Evolutionary conservation across 1,140 invertebrate species (phyloP).

Genomic region (Triops longicaudatus): DNA sequence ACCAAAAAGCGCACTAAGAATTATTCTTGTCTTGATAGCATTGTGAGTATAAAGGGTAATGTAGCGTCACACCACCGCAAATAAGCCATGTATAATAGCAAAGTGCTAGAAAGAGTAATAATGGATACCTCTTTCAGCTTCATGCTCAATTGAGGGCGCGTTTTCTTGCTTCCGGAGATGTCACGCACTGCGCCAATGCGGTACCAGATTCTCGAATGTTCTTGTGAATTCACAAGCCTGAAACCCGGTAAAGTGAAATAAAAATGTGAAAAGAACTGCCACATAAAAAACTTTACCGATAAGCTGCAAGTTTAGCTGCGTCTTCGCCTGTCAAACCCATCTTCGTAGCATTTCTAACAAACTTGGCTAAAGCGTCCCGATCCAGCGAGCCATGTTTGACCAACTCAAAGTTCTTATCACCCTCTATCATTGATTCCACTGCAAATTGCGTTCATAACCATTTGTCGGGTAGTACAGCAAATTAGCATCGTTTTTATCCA

Average conservation of each 20-base stretch:
- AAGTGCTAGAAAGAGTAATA: background rate
- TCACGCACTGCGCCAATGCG: slow-evolving; percentile 50
- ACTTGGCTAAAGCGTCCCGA: slow-evolving; percentile 43
- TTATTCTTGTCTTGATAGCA: background rate
- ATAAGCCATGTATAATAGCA: background rate
- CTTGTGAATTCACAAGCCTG: slow-evolving; percentile 45
- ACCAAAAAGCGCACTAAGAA: background rate
- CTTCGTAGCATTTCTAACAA: slow-evolving; percentile 49
- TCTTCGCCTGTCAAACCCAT: slow-evolving; percentile 50
- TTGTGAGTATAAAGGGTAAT: background rate
- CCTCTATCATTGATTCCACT: slow-evolving; percentile 40
- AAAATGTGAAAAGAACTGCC: background rate
- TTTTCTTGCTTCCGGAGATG: slow-evolving; percentile 47
- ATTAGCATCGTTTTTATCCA: background rate
- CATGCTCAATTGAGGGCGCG: slow-evolving; percentile 39
- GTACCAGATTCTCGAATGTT: slow-evolving; percentile 51
- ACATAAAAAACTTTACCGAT: slow-evolving; percentile 38
- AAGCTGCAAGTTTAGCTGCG: slow-evolving; percentile 49
- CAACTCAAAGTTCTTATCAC: slow-evolving; percentile 36
- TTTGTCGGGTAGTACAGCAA: slow-evolving; percentile 18
- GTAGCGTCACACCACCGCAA: background rate
- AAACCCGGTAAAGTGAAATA: background rate
- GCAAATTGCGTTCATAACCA: slow-evolving; percentile 4
- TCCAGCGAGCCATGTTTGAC: slow-evolving; percentile 44
- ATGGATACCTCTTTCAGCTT: slow-evolving; percentile 39